A percentile compares a stretch with the other conserved stretches of the same genome.
phyloP scores from a whole-genome alignment of 2,888 invertebrate genomes.

The Lepetodrilus schrolli region DNA sequence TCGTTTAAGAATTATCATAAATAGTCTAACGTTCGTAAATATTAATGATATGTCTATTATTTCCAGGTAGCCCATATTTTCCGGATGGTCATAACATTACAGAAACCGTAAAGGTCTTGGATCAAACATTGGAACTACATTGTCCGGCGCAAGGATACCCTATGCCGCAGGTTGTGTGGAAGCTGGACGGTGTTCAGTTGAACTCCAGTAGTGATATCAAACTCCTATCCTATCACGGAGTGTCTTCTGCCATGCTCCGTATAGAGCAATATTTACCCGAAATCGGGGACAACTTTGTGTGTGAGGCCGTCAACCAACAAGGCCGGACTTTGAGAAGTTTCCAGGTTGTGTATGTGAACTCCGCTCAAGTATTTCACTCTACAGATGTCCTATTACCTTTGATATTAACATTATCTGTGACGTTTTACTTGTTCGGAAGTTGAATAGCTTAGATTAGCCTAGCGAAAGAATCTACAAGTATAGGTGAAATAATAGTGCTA shows the following conservation, averaged over 20 bases:
- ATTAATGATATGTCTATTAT: too few relatives aligned
- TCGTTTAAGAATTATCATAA: too few relatives aligned
- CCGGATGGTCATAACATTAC: slow-evolving; percentile 8
- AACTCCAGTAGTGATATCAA: not conserved
- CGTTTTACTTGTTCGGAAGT: too few relatives aligned
- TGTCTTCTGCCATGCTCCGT: not conserved
- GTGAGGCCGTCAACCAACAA: slow-evolving; percentile 1
- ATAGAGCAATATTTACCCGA: slow-evolving; percentile 8
- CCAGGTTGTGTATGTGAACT: not conserved
- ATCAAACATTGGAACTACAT: not conserved
- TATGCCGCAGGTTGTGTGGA: not conserved
- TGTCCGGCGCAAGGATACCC: slow-evolving; percentile 13
- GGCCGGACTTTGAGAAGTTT: slow-evolving; percentile 4
- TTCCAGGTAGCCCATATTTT: slow-evolving; percentile 16
- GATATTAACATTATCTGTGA: too few relatives aligned
- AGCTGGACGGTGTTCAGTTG: not conserved
- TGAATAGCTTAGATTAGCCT: too few relatives aligned
- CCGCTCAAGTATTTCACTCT: not conserved
- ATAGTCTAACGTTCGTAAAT: too few relatives aligned
- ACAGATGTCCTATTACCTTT: not conserved
- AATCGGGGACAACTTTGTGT: not conserved
- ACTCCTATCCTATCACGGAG: not conserved
- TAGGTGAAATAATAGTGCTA: too few relatives aligned
- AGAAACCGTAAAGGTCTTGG: not conserved
- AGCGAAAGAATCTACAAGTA: too few relatives aligned